Conservation (phyloP, 2,113 vertebrate species). For the Gadus chalcogrammus region DNA sequence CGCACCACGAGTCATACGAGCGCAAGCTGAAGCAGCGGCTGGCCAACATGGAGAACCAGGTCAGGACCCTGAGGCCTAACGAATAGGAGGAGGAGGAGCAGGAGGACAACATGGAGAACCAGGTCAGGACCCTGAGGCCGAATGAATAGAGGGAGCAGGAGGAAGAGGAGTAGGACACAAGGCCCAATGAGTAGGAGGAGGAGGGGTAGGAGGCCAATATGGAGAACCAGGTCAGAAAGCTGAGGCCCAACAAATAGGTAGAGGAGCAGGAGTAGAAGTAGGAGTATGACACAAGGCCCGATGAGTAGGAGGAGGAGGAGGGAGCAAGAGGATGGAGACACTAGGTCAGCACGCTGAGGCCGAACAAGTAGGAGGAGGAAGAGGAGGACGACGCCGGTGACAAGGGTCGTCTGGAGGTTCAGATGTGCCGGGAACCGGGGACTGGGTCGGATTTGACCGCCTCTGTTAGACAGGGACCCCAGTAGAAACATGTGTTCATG, state of each 20-base stretch:
- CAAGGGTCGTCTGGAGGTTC: no score
- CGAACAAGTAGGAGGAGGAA: no score
- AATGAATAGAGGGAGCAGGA: conserved; percentile 23
- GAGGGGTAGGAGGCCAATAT: no score
- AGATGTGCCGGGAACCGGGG: no score
- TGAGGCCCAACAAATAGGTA: background rate
- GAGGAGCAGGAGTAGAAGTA: background rate
- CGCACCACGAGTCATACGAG: conserved; percentile 77
- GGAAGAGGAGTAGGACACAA: background rate
- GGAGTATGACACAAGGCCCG: background rate
- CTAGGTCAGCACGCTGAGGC: background rate
- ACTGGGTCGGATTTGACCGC: no score
- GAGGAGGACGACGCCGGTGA: no score
- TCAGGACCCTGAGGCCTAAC: conserved; percentile 55
- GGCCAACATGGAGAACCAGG: conserved; percentile 76
- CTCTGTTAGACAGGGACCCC: no score
- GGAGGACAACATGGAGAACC: background rate
- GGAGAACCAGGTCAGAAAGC: background rate
- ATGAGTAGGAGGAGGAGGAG: no score
- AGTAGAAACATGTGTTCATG: no score
- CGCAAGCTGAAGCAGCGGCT: conserved; percentile 87
- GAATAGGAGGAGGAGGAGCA: background rate
- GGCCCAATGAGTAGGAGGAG: background rate
- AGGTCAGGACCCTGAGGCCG: conserved; percentile 55
- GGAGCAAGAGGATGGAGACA: background rate